Base-by-base conservation (phyloP, 2,888 invertebrate species). In the Cephus pulcher region DNA sequence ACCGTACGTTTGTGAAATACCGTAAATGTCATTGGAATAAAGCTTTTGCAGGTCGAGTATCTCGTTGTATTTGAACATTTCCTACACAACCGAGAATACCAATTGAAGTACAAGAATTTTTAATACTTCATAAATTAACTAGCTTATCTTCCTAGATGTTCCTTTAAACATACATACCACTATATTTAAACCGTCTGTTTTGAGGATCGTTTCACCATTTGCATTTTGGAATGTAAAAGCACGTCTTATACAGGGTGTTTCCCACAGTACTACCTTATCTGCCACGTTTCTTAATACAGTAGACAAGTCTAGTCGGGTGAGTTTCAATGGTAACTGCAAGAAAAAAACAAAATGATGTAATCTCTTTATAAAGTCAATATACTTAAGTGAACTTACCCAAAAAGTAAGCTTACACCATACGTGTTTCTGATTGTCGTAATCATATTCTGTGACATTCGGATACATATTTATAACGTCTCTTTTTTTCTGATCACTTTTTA, bases 181-280 rank as follows among this genome's bases (percentile, higher is more conserved):
- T 78, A 99, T 95, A 89, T 99, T 99, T 75, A 99, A 96, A 4
- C 99, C 99, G 88, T 99, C 99, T 0, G 99, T 99, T 92, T 97
- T 97, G 1, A 99, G 93, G 81, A 95, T 94, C 0, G 95, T 91
- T 30, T 93, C 88, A 32, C 86, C 92, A 33, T 94, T 92, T 75
- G 94, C 93, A 86, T 95, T 95, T 87, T 94, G 93, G 81, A 95
- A 96, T 0, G 97, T 95, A 78, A 99, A 97, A 0, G 98, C 98
- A 79, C 97, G 94, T 86, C 95, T 96, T 80, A 99, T 97, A 71
- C 95, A 93, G 1, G 95, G 94, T 0, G 97, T 95, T 92, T 97
- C 95, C 91, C 96, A 95, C 12, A 99, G 93, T 0, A 98, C 94
- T 0, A 96, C 94, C 87, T 94, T 96, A 69, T 91, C 91, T 0